Conservation (phyloP, 2,888 invertebrate genomes). For the Gryllus longicercus region DNA sequence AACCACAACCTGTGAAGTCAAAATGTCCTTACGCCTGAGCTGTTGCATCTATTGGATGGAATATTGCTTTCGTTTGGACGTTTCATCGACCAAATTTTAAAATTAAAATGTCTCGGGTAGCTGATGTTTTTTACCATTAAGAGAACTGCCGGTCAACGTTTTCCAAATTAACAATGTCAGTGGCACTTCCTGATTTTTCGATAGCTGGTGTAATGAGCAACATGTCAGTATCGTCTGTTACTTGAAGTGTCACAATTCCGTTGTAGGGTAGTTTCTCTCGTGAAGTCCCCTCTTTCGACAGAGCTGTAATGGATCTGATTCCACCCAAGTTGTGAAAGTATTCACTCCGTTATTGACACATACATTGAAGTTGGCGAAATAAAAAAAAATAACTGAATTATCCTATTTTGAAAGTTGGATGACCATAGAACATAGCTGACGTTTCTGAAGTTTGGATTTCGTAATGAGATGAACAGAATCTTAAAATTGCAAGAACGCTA, state of each 20-base stretch:
- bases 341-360: too few species aligned
- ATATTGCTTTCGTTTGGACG: not conserved
- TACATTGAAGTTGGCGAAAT: too few species aligned
- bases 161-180: not conserved
- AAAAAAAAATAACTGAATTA: too few species aligned
- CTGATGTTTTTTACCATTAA: not conserved
- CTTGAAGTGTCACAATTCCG: not conserved
- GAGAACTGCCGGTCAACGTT: not conserved
- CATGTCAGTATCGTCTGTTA: not conserved
- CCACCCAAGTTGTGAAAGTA: too few species aligned
- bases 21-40: not conserved
- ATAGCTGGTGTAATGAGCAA: not conserved
- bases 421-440: too few species aligned
- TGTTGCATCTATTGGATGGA: not conserved
- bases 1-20: slow-evolving; percentile 18
- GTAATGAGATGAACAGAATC: too few species aligned
- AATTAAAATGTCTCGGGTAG: not conserved
- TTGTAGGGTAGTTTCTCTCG: slow-evolving; percentile 6
- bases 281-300: not conserved
- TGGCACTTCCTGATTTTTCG: not conserved
- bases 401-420: too few species aligned
- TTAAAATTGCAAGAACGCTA: too few species aligned
- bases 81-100: not conserved
- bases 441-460: too few species aligned
- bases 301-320: too few species aligned